Evolutionary conservation across 2,113 vertebrate species (phyloP).

Genomic region (Lasiurus cinereus): DNA sequence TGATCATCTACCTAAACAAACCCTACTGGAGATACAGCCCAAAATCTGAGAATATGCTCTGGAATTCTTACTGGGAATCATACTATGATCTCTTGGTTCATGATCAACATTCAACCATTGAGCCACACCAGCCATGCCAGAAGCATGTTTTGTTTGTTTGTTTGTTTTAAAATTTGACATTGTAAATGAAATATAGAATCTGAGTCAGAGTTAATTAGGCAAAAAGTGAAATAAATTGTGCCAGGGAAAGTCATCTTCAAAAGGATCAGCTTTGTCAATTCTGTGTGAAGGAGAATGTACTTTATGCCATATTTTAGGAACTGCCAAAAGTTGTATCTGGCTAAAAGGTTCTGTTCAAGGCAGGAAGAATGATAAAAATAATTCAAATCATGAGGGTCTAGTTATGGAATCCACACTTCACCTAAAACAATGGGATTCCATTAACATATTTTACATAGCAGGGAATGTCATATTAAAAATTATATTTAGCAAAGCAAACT

Average conservation of each 20-base stretch:
- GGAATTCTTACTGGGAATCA: too few relatives aligned
- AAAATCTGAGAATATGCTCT: too few relatives aligned
- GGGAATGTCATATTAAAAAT: neutral
- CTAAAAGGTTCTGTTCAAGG: neutral
- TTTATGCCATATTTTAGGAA: neutral
- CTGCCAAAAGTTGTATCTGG: neutral
- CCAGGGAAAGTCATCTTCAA: neutral
- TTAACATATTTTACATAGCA: neutral
- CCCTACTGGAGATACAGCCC: too few relatives aligned
- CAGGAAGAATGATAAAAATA: neutral
- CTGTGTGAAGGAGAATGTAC: neutral
- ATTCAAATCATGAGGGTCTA: neutral
- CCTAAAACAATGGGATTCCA: neutral
- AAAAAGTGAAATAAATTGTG: neutral
- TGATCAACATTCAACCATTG: too few relatives aligned
- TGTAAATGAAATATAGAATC: neutral
- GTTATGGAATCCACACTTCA: neutral
- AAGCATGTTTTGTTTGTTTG: too few relatives aligned
- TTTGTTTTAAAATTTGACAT: neutral
- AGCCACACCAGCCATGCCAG: too few relatives aligned
- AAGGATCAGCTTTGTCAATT: neutral
- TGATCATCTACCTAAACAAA: too few relatives aligned
- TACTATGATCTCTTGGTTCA: too few relatives aligned
- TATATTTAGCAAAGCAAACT: conserved; percentile 9
- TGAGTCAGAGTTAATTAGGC: neutral